Evolutionary conservation across 2,113 vertebrate genomes (phyloP).

Genomic region (Crotalus viridis): DNA sequence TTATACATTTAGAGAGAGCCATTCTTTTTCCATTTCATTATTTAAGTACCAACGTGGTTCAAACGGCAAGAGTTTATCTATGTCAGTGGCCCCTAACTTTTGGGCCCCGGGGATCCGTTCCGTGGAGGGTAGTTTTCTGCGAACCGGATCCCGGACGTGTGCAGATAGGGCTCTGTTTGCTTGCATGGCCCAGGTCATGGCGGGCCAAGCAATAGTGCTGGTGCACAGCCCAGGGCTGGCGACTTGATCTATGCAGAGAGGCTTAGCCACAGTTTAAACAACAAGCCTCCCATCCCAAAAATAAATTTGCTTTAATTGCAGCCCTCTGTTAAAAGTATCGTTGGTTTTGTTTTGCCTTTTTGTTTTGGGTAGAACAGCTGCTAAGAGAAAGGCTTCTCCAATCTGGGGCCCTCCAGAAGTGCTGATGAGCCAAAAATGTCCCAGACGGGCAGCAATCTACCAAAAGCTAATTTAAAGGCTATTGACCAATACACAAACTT

Average conservation of each 20-base stretch:
- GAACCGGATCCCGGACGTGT: neutral
- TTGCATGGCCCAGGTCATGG: no score
- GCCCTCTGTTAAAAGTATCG: constrained; percentile 45
- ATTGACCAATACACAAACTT: neutral
- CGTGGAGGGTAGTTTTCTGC: neutral
- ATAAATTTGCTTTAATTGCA: constrained; percentile 48
- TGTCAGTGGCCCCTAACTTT: neutral
- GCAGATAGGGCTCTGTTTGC: no score
- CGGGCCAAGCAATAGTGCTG: no score
- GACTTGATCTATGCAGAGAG: neutral
- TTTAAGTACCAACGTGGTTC: neutral
- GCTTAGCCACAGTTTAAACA: constrained; percentile 26
- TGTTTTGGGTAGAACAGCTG: neutral
- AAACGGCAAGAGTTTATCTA: constrained; percentile 36
- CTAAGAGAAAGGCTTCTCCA: neutral
- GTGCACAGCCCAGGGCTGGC: no score
- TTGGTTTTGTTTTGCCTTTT: neutral
- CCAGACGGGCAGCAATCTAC: neutral
- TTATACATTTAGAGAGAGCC: neutral
- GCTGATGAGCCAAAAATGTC: neutral
- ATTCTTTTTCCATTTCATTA: neutral
- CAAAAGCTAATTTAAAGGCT: neutral
- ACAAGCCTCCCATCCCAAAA: constrained; percentile 28
- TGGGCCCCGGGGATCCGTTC: neutral
- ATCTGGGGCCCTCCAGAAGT: neutral